Percentiles rank a stretch among this genome's conserved stretches.
These are phyloP conservation scores for Xyrichtys novacula DNA, from an alignment of 2,797 vertebrate genomes.

Conservation along the genomic window DNA sequence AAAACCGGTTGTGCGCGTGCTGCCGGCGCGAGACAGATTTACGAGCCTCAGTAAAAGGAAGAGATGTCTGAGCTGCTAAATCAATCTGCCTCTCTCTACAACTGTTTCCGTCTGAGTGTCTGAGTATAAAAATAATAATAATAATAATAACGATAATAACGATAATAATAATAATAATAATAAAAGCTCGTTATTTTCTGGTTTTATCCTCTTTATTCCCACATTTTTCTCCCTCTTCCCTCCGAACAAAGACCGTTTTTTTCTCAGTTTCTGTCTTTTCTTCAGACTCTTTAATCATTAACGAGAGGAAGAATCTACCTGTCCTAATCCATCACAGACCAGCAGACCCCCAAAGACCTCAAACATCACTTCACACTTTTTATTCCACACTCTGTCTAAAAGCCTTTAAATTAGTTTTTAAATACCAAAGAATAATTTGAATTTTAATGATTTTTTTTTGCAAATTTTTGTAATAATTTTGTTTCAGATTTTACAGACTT, in stretches of 20 bases:
- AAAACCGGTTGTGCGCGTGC: constrained; percentile 76
- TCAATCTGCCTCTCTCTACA: constrained; percentile 83
- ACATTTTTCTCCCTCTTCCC: constrained; percentile 42
- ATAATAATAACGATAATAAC: constrained; percentile 7
- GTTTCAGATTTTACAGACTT: too few relatives aligned
- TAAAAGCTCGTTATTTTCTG: not conserved
- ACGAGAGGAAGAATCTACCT: constrained; percentile 70
- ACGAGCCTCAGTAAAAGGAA: constrained; percentile 90
- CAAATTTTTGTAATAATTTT: too few relatives aligned
- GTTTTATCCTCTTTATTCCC: constrained; percentile 13
- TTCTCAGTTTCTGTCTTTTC: constrained; percentile 51
- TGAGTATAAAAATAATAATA: constrained; percentile 5
- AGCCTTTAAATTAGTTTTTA: constrained; percentile 1
- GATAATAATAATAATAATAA: constrained; percentile 11
- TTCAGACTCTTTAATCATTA: constrained; percentile 73
- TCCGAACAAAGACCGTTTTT: constrained; percentile 62
- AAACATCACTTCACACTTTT: constrained; percentile 17
- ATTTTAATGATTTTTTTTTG: not conserved
- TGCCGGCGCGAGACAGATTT: constrained; percentile 90
- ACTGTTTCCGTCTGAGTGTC: not conserved
- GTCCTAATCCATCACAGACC: constrained; percentile 73
- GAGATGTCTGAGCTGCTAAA: constrained; percentile 87
- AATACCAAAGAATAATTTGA: not conserved
- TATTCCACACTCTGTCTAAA: not conserved
- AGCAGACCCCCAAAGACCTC: constrained; percentile 38